phyloP scores from a whole-genome alignment of 2,113 vertebrate genomes.

The Ardeotis arabs region DNA sequence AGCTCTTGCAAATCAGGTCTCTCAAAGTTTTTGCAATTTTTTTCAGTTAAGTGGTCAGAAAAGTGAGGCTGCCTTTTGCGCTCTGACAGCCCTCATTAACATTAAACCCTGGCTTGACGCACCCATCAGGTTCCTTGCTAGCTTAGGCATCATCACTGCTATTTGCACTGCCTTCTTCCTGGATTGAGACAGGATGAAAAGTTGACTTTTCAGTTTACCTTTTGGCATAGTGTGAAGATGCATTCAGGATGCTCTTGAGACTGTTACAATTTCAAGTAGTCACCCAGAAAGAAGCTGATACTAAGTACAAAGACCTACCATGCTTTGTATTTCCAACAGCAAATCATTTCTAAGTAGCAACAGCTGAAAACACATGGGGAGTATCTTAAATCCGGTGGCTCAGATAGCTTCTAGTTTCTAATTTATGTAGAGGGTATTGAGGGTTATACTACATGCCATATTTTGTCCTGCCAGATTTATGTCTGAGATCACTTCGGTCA shows the following conservation, averaged over 20 bases:
- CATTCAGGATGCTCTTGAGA: neutral
- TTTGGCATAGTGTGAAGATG: neutral
- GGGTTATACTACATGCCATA: neutral
- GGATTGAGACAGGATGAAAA: neutral
- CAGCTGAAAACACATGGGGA: neutral
- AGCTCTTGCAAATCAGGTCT: neutral
- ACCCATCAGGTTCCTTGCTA: neutral
- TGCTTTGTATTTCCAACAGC: neutral
- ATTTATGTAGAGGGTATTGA: neutral
- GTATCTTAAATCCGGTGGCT: slow-evolving; percentile 7
- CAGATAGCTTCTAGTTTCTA: slow-evolving; percentile 9
- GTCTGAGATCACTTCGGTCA: neutral
- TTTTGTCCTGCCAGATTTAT: slow-evolving; percentile 47
- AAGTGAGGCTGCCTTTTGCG: neutral
- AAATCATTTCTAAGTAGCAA: neutral
- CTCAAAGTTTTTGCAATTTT: neutral
- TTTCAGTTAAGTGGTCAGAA: neutral
- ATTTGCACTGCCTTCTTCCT: neutral
- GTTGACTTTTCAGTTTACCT: neutral
- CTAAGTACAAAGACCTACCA: neutral
- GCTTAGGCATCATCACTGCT: neutral
- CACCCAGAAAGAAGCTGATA: neutral
- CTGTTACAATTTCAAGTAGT: neutral
- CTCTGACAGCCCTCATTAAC: neutral
- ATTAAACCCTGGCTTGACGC: neutral